Base-by-base conservation (phyloP, 2,888 invertebrate genomes). In the Polydrusus pterygomalis region DNA sequence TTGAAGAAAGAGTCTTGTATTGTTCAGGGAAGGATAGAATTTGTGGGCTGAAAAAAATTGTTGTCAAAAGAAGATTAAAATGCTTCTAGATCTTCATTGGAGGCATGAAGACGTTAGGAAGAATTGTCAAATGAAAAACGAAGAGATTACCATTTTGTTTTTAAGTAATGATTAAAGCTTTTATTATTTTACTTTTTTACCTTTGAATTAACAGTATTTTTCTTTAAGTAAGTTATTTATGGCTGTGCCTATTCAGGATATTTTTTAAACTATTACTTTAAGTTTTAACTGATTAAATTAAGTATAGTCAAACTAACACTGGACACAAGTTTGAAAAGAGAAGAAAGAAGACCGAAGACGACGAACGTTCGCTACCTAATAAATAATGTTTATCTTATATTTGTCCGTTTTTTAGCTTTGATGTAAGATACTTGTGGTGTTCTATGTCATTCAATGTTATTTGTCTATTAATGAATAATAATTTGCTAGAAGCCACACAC, bases 221-320 rank as follows among this genome's bases (percentile, higher is more conserved):
- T 54, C 11, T 15, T 60, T 60, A 17, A 58, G 15, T 15, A 58
- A 38, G 11, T 38, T 18, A 40, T 60, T 38, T 17, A 38, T 30
- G 58, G 58, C 58, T 60, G 58, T 60, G 58, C 11, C 40, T 18
- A 17, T 38, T 34, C 58, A 38, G 58, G 38, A 7, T 38, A 40
- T 34, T 17, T 30, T 51, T 7, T n/a, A 18, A 49, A 51, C 17
- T 20, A 25, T 20, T 43, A 43, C n/a, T 20, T 25, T 30, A 54
- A 25, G 20, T 54, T 54, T 54, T 11, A 30, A 25, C 0, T 30
- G 2, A 54, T 13, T 54, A 25, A 13, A n/a, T 30, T 18, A 51
- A 25, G 11, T 54, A 25, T 6, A n/a, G n/a, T 3, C n/a, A n/a
- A 54, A 10, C 20, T 25, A 9, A 18, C 20, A 34, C 13, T 18